Conservation (phyloP, 2,888 invertebrate genomes). For the Cephus sareptanus region DNA sequence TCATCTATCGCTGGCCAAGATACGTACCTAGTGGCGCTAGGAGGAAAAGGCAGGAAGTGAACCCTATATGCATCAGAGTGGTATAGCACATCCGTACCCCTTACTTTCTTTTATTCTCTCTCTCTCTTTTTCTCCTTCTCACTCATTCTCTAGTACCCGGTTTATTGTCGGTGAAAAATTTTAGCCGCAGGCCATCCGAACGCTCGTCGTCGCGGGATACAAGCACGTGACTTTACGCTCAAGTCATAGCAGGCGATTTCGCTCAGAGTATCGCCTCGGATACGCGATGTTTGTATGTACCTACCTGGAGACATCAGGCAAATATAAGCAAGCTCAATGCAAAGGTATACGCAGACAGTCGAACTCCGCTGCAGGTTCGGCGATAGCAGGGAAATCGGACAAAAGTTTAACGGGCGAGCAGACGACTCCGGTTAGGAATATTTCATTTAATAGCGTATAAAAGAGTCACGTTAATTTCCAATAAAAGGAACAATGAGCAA, state of each 20-base stretch:
- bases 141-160: background rate
- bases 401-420: conserved; percentile 13
- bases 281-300: conserved; percentile 28
- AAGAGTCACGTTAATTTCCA: conserved; percentile 20
- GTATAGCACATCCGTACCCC: background rate
- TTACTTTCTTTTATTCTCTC: background rate
- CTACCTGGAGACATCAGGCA: conserved; percentile 17
- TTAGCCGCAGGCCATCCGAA: conserved; percentile 19
- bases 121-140: conserved; percentile 7
- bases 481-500: background rate
- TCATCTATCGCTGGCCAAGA: conserved; percentile 9
- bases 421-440: background rate
- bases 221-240: conserved; percentile 12
- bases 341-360: background rate
- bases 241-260: conserved; percentile 19
- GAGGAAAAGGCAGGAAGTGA: background rate
- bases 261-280: conserved; percentile 15
- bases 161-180: conserved; percentile 13
- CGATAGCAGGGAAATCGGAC: background rate
- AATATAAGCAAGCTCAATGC: conserved; percentile 21
- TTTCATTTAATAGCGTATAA: conserved; percentile 20
- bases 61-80: background rate
- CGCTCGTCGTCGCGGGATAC: conserved; percentile 22
- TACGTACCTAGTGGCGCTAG: background rate
- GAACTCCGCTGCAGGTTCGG: background rate